Evolutionary conservation across 1,140 invertebrate genomes (phyloP).

Genomic region (Megathymus violae): DNA sequence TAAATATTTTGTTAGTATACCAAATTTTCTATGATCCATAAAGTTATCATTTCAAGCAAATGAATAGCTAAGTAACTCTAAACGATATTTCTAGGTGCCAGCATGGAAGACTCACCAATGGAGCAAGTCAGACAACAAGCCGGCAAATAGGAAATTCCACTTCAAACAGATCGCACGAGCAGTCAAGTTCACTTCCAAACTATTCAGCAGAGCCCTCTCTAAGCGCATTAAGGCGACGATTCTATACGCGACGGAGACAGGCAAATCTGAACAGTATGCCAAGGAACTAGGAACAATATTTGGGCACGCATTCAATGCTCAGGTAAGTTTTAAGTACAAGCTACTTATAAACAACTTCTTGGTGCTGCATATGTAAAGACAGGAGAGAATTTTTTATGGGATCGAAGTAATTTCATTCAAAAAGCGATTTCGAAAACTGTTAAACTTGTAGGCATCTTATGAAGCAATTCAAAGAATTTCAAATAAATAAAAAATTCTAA

Average conservation of each 20-base stretch:
- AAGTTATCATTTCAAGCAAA: background rate
- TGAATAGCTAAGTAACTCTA: background rate
- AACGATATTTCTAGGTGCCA: slow-evolving; percentile 84
- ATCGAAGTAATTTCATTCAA: slow-evolving; percentile 1
- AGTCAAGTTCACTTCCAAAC: slow-evolving; percentile 98
- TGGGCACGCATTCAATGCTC: slow-evolving; percentile 96
- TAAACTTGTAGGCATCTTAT: background rate
- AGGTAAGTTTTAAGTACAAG: slow-evolving; percentile 85
- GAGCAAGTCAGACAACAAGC: slow-evolving; percentile 89
- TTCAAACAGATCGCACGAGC: slow-evolving; percentile 99
- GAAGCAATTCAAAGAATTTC: too few species aligned
- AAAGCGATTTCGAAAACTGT: slow-evolving; percentile 3
- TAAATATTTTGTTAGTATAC: too few species aligned
- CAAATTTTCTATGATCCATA: background rate
- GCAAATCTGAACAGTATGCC: slow-evolving; percentile 97
- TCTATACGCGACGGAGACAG: slow-evolving; percentile 97
- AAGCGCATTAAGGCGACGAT: slow-evolving; percentile 97
- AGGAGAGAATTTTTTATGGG: slow-evolving; percentile 5
- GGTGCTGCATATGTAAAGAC: background rate
- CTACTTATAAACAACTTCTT: slow-evolving; percentile 11
- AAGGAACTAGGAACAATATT: slow-evolving; percentile 95
- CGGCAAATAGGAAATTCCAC: slow-evolving; percentile 92
- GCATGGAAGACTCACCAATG: slow-evolving; percentile 96
- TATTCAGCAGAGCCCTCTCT: slow-evolving; percentile 97
- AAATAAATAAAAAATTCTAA: too few species aligned